These are phyloP conservation scores for Campopleginae sp. DNA, from an alignment of 2,888 invertebrate species.

Conservation along the genomic window DNA sequence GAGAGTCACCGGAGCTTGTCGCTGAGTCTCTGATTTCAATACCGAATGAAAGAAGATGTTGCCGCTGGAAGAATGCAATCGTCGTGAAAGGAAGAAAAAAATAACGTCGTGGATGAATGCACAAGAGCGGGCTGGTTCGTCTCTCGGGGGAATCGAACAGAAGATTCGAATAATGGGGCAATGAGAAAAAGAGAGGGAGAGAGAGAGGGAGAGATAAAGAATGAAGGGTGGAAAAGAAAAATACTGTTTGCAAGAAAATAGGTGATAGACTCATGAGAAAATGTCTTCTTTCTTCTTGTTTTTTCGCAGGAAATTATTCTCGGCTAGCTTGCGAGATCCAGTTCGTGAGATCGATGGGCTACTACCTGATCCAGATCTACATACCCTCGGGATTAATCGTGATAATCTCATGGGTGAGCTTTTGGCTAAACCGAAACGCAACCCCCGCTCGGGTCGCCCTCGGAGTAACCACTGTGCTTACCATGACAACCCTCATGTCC, in stretches of 20 bases:
- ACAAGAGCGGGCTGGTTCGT: background rate
- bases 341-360: conserved; percentile 98
- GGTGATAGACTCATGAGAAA: conserved; percentile 64
- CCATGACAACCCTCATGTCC: conserved; percentile 99
- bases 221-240: conserved; percentile 23
- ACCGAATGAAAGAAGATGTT: background rate
- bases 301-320: conserved; percentile 95
- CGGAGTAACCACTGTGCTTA: conserved; percentile 97
- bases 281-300: conserved; percentile 73
- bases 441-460: conserved; percentile 97
- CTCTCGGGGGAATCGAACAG: background rate
- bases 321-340: conserved; percentile 98
- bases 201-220: conserved; percentile 27
- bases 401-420: conserved; percentile 98
- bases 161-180: background rate
- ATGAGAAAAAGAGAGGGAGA: background rate
- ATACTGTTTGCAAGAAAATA: conserved; percentile 9
- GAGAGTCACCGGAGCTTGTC: background rate
- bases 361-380: conserved; percentile 99
- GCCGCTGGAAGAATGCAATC: background rate
- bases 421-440: conserved; percentile 98
- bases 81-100: background rate
- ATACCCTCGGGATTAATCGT: conserved; percentile 98
- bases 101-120: background rate
- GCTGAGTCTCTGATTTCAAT: background rate